Evolutionary conservation across 2,113 vertebrate genomes (phyloP).

Genomic region (Stictonetta naevosa): DNA sequence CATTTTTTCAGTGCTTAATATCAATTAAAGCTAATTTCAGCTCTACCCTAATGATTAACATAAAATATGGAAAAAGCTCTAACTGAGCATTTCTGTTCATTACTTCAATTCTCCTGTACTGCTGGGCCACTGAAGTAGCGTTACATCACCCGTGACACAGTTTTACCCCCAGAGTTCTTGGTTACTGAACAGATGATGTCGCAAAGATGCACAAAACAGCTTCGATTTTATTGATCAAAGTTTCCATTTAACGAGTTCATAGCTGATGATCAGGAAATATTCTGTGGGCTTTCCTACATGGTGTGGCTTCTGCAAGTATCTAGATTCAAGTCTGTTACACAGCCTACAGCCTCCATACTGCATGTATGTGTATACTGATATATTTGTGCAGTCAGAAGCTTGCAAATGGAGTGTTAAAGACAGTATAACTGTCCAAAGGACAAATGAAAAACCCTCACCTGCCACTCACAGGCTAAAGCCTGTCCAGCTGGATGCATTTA

Average conservation of each 20-base stretch:
- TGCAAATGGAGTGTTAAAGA: neutral
- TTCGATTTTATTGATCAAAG: neutral
- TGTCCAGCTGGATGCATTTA: neutral
- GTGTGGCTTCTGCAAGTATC: neutral
- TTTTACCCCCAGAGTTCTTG: neutral
- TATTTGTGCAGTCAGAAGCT: neutral
- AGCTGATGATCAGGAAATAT: neutral
- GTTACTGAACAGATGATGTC: neutral
- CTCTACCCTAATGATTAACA: slow-evolving; percentile 56
- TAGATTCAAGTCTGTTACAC: neutral
- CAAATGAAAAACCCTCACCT: slow-evolving; percentile 14
- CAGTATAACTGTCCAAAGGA: neutral
- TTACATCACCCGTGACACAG: slow-evolving; percentile 4
- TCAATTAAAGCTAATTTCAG: slow-evolving; percentile 65
- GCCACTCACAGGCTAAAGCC: neutral
- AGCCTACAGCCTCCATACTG: neutral
- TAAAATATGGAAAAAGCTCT: slow-evolving; percentile 61
- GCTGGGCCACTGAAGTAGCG: neutral
- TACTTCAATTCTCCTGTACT: slow-evolving; percentile 27
- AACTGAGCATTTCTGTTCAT: slow-evolving; percentile 56
- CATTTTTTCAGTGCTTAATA: slow-evolving; percentile 57
- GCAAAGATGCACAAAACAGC: neutral
- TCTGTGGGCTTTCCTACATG: neutral
- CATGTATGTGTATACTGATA: neutral
- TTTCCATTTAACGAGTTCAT: neutral